phyloP scores from a whole-genome alignment of 2,888 invertebrate genomes.

The Diaperis boleti region DNA sequence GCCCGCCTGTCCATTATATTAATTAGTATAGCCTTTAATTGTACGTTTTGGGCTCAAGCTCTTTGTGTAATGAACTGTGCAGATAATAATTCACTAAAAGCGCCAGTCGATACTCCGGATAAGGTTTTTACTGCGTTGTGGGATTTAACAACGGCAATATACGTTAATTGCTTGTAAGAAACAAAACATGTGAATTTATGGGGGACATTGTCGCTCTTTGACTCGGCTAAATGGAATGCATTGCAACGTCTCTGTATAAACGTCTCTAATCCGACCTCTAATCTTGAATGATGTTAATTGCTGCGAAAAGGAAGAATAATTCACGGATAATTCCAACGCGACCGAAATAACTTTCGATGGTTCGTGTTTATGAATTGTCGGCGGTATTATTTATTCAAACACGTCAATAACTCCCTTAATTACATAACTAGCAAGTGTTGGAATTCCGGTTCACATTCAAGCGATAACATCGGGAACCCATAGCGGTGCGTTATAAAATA shows the following conservation, averaged over 20 bases:
- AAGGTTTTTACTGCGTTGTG: constrained; percentile 56
- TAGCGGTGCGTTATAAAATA: neutral
- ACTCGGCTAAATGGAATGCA: constrained; percentile 1
- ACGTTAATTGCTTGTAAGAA: constrained; percentile 52
- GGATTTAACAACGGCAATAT: constrained; percentile 54
- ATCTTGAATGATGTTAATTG: neutral
- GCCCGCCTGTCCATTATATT: constrained; percentile 47
- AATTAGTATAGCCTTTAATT: constrained; percentile 57
- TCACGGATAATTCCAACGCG: neutral
- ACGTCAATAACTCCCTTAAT: constrained; percentile 25
- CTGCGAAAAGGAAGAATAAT: neutral
- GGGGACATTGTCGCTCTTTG: constrained; percentile 27
- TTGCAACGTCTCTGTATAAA: neutral
- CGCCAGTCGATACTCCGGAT: constrained; percentile 53
- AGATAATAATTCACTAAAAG: constrained; percentile 55
- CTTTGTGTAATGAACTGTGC: constrained; percentile 55
- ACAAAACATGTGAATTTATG: constrained; percentile 45
- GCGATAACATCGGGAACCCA: constrained; percentile 16
- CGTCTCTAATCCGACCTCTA: neutral
- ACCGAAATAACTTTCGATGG: neutral
- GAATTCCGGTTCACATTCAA: constrained; percentile 7
- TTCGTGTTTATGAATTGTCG: constrained; percentile 11
- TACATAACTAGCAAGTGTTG: constrained; percentile 21
- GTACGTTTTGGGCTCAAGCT: constrained; percentile 51
- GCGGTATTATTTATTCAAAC: constrained; percentile 22